phyloP scores from a whole-genome alignment of 2,113 vertebrate species.

The Coptodon rendalli region DNA sequence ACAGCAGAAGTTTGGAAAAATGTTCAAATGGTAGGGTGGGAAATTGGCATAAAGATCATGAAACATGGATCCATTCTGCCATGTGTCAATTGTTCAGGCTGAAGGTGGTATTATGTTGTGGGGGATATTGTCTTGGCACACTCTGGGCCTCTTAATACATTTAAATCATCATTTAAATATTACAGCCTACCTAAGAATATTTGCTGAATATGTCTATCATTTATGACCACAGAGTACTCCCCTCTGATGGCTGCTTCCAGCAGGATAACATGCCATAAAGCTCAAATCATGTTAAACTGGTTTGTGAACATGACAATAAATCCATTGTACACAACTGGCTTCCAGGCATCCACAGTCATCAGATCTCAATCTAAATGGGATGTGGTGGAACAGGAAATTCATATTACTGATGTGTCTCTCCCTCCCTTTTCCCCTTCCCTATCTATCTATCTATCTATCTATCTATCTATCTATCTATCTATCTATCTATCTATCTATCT shows the following conservation, averaged over 20 bases:
- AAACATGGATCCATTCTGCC: background rate
- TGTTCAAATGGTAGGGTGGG: background rate
- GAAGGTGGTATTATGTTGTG: background rate
- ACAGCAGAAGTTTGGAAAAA: background rate
- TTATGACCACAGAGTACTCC: background rate
- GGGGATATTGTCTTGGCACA: background rate
- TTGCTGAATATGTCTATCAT: background rate
- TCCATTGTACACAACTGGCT: background rate
- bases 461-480: background rate
- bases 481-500: background rate
- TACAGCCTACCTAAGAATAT: background rate
- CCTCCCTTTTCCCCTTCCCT: background rate
- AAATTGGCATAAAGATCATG: background rate
- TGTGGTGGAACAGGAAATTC: background rate
- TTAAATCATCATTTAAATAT: background rate
- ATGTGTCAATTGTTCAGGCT: background rate
- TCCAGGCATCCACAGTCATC: background rate
- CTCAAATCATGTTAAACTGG: background rate
- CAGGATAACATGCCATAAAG: background rate
- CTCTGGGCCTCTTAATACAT: background rate
- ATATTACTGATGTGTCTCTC: background rate
- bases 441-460: accelerated
- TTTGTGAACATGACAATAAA: background rate
- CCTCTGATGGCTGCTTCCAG: background rate
- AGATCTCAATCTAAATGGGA: background rate